These are phyloP conservation scores for Lasioglossum villosulum DNA, from an alignment of 2,888 invertebrate genomes.

Conservation along the genomic window DNA sequence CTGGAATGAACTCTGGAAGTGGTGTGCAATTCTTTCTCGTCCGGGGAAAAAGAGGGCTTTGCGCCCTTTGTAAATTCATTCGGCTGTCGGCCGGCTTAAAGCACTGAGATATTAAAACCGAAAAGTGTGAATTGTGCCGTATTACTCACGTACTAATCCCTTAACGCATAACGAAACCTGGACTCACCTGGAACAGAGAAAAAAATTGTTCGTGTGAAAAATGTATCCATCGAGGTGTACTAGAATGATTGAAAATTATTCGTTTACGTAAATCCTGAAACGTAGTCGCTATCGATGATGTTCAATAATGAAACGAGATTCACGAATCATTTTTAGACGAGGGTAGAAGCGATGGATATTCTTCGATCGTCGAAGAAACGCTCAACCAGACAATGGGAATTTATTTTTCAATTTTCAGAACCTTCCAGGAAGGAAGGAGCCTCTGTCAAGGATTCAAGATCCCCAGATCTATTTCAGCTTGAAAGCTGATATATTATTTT, in stretches of 20 bases:
- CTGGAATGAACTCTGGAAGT: neutral
- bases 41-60: slow-evolving; percentile 1
- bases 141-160: slow-evolving; percentile 49
- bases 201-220: neutral
- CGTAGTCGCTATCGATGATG: neutral
- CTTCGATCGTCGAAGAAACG: neutral
- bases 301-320: neutral
- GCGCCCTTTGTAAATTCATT: slow-evolving; percentile 42
- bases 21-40: slow-evolving; percentile 12
- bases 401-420: neutral
- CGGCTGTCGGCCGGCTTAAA: slow-evolving; percentile 12
- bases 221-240: neutral
- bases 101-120: slow-evolving; percentile 38
- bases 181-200: slow-evolving; percentile 62
- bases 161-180: slow-evolving; percentile 9
- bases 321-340: neutral
- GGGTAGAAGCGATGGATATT: neutral
- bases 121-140: slow-evolving; percentile 10
- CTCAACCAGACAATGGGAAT: neutral
- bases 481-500: slow-evolving; percentile 28
- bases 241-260: no score
- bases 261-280: neutral
- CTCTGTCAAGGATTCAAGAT: neutral
- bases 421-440: neutral
- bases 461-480: neutral